Conservation (phyloP, 2,888 invertebrate genomes). For the Microctonus hyperodae region DNA sequence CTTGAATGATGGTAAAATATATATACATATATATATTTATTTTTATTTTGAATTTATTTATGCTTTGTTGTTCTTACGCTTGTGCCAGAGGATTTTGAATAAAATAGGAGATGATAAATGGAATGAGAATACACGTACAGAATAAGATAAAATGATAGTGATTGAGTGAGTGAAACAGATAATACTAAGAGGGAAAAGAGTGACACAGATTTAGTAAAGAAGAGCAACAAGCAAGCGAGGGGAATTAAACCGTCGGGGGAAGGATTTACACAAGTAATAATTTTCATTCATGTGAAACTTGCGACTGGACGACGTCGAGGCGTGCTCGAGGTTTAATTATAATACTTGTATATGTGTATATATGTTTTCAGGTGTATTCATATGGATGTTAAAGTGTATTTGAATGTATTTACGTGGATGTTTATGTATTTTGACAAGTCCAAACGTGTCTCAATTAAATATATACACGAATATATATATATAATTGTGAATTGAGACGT, state of each 20-base stretch:
- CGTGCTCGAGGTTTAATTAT: slow-evolving; percentile 28
- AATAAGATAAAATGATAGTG: slow-evolving; percentile 13
- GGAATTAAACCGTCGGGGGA: slow-evolving; percentile 11
- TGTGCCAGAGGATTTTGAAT: not conserved
- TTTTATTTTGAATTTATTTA: slow-evolving; percentile 31
- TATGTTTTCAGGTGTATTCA: not conserved
- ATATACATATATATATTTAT: not conserved
- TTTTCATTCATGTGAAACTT: not conserved
- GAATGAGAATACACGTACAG: not conserved
- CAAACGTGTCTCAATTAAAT: slow-evolving; percentile 14
- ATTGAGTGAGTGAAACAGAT: slow-evolving; percentile 19
- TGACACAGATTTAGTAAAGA: not conserved
- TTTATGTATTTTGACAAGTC: not conserved
- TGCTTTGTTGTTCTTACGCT: slow-evolving; percentile 3
- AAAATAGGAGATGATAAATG: slow-evolving; percentile 15
- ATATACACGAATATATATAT: slow-evolving; percentile 15
- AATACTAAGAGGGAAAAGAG: slow-evolving; percentile 20
- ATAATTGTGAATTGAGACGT: not conserved
- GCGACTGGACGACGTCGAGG: slow-evolving; percentile 28
- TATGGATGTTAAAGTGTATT: not conserved
- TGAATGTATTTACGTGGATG: not conserved
- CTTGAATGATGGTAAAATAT: slow-evolving; percentile 26
- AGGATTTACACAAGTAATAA: slow-evolving; percentile 7
- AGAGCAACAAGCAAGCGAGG: slow-evolving; percentile 24
- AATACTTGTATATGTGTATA: not conserved